These are phyloP conservation scores for Oreotrochilus melanogaster DNA, from an alignment of 2,113 vertebrate species.

Conservation along the genomic window DNA sequence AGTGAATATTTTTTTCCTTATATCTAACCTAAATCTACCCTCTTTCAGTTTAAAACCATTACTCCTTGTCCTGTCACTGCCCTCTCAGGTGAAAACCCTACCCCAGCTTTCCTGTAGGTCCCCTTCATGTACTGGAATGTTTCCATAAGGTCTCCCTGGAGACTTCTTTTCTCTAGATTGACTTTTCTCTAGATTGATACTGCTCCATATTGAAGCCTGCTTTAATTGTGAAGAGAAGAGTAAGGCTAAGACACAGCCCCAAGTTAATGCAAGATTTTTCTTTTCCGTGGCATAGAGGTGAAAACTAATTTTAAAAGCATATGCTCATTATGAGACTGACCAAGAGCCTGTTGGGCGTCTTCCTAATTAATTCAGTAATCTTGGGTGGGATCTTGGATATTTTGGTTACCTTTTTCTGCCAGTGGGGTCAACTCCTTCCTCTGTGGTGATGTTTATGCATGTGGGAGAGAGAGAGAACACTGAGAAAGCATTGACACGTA, in stretches of 20 bases:
- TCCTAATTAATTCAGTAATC: background rate
- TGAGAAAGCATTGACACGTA: background rate
- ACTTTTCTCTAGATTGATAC: background rate
- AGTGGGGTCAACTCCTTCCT: background rate
- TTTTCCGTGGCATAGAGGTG: background rate
- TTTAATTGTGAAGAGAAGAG: background rate
- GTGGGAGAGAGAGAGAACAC: background rate
- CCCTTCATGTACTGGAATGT: too few relatives aligned
- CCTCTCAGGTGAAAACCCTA: too few relatives aligned
- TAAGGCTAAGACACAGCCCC: background rate
- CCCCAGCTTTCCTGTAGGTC: too few relatives aligned
- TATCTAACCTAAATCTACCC: too few relatives aligned
- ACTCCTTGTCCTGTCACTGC: too few relatives aligned
- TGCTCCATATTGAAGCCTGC: background rate
- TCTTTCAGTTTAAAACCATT: too few relatives aligned
- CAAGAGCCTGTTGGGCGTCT: background rate
- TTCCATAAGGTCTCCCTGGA: too few relatives aligned
- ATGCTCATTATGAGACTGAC: background rate
- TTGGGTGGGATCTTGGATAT: background rate
- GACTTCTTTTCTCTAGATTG: too few relatives aligned
- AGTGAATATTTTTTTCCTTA: too few relatives aligned
- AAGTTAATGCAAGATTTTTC: background rate
- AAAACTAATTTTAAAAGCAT: constrained; percentile 33
- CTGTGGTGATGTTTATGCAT: background rate
- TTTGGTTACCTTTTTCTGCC: background rate